Conservation (phyloP, 2,888 invertebrate species). For the Teleiodes luculella region DNA sequence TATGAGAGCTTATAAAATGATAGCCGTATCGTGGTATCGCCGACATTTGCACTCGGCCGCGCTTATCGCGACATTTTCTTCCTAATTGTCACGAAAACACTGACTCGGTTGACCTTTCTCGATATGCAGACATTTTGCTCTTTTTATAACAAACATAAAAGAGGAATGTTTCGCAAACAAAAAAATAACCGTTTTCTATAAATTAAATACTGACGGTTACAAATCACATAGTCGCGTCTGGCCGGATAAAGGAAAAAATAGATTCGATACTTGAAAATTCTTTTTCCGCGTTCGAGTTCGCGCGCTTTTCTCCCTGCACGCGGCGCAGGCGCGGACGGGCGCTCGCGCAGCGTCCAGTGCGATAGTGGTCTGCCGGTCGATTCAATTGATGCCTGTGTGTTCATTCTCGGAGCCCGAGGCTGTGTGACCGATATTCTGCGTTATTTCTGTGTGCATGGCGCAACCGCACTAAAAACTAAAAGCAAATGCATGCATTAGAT, state of each 20-base stretch:
- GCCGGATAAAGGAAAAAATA: conserved; percentile 25
- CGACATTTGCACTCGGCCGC: conserved; percentile 72
- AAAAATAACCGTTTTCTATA: conserved; percentile 16
- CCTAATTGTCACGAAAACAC: conserved; percentile 48
- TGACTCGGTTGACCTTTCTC: conserved; percentile 51
- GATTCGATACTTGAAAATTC: conserved; percentile 17
- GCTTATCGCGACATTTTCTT: conserved; percentile 63
- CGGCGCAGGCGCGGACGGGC: conserved; percentile 48
- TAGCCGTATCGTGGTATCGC: conserved; percentile 44
- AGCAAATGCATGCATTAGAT: conserved; percentile 74
- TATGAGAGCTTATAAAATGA: conserved; percentile 22
- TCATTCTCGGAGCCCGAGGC: conserved; percentile 64
- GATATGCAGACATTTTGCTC: conserved; percentile 29
- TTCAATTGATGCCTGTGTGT: conserved; percentile 47
- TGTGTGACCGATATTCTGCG: conserved; percentile 75
- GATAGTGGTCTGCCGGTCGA: conserved; percentile 64
- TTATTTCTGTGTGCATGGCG: conserved; percentile 75
- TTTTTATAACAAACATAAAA: neutral
- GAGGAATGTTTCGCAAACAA: conserved; percentile 27
- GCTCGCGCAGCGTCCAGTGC: conserved; percentile 59
- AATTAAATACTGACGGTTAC: conserved; percentile 27
- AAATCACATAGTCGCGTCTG: conserved; percentile 2
- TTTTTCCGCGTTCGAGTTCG: conserved; percentile 36
- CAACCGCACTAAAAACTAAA: conserved; percentile 71
- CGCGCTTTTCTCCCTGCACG: conserved; percentile 50